Base-by-base conservation (phyloP, 2,888 invertebrate species). In the Cheilosia vernalis region DNA sequence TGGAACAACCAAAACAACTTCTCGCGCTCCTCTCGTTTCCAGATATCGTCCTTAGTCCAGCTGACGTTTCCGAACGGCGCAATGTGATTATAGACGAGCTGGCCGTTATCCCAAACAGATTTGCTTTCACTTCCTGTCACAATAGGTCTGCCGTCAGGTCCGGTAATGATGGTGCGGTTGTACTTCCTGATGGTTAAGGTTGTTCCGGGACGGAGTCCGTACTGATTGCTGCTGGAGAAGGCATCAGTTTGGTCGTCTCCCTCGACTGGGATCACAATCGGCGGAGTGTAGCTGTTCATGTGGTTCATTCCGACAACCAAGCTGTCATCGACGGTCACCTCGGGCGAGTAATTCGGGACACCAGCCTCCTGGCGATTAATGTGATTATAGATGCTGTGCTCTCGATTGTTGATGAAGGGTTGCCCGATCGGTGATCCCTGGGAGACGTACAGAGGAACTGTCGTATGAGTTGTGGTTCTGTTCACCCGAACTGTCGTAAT, bases 21-120 rank as follows among this genome's bases (percentile, higher is more conserved):
- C 66, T 91, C 92, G 27, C 92, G 90, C 82, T 91, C 91, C 56
- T 90, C 89, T 2, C 90, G 89, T 81, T 91, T 91, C 91, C 91
- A 91, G 13, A 89, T 89, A 37, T 91, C 92, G 37, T 90, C 91
- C 4, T 88, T 88, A 0, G 90, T 88, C 30, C 88, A 88, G 0
- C 88, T 72, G 24, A 89, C 84, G 9, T 89, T 89, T 0, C 91
- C 92, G 37, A 91, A 91, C 0, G 91, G 92, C 17, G 87, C 88
- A 24, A 87, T 88, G 15, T 88, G 87, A 40, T 91, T 90, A 24
- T 89, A 90, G 2, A 91, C 90, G 17, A 92, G 69, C 33, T 90
- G 87, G 0, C 91, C 92, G 72, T 91, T 88, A 6, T 90, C 88
- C 90, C 91, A 92, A 33, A 90, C 89, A 9, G 89, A 89, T 27